phyloP scores from a whole-genome alignment of 2,888 invertebrate species.

The Quadriops clusia region DNA sequence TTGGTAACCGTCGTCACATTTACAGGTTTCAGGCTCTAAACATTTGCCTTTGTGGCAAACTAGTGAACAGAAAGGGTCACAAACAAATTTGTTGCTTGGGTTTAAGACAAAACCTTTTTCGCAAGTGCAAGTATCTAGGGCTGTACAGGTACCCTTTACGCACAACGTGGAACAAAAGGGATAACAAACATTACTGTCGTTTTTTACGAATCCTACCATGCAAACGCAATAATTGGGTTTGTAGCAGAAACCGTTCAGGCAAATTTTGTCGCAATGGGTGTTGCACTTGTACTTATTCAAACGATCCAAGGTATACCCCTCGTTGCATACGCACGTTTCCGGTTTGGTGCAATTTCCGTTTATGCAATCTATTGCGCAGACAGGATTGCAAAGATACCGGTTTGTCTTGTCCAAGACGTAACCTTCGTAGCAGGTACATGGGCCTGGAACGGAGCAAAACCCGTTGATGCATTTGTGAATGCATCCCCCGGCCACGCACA shows the following conservation, averaged over 20 bases:
- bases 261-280: slow-evolving; percentile 20
- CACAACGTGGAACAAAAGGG: slow-evolving; percentile 40
- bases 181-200: slow-evolving; percentile 10
- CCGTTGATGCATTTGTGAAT: too few relatives aligned
- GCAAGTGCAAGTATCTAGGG: slow-evolving; percentile 37
- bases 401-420: too few relatives aligned
- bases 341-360: slow-evolving; percentile 18
- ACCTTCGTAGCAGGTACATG: too few relatives aligned
- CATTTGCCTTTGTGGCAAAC: slow-evolving; percentile 2
- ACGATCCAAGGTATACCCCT: too few relatives aligned
- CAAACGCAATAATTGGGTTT: slow-evolving; percentile 29
- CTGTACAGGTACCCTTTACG: slow-evolving; percentile 37
- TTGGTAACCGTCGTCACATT: slow-evolving; percentile 41
- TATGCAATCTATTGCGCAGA: slow-evolving; percentile 14
- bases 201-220: slow-evolving; percentile 15
- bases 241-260: slow-evolving; percentile 38
- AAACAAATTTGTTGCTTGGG: slow-evolving; percentile 12
- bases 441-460: too few relatives aligned
- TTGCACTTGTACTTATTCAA: slow-evolving; percentile 14
- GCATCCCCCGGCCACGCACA: too few relatives aligned
- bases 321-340: slow-evolving; percentile 16
- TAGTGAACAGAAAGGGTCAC: slow-evolving; percentile 4
- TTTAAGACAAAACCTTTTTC: slow-evolving; percentile 8
- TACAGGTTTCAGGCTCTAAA: not conserved
- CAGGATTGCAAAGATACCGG: slow-evolving; percentile 17